phyloP scores from a whole-genome alignment of 1,140 invertebrate genomes.

The Drosophila pseudoobscura region DNA sequence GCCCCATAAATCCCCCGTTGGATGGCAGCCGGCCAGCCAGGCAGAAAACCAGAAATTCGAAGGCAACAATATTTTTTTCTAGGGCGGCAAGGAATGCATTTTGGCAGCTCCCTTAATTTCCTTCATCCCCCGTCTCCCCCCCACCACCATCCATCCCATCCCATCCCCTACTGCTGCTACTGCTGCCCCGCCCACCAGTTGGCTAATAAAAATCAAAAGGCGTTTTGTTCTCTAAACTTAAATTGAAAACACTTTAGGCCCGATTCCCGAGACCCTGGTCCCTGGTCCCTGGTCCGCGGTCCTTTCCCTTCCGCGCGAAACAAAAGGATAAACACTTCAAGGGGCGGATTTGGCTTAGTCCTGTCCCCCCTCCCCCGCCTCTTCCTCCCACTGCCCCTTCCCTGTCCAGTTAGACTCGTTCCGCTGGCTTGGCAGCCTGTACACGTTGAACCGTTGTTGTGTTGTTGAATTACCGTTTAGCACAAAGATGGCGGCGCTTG shows the following conservation, averaged over 20 bases:
- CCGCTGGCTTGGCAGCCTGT: slow-evolving; percentile 1
- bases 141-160: no score
- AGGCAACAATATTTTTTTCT: slow-evolving; percentile 24
- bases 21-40: slow-evolving; percentile 36
- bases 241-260: slow-evolving; percentile 77
- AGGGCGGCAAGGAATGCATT: slow-evolving; percentile 49
- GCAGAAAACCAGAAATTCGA: slow-evolving; percentile 8
- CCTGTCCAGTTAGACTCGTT: background rate
- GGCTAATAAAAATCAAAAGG: slow-evolving; percentile 80
- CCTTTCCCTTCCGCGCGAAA: slow-evolving; percentile 28
- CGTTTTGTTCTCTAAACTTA: slow-evolving; percentile 81
- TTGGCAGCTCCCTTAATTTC: slow-evolving; percentile 38
- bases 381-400: background rate
- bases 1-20: slow-evolving; percentile 57
- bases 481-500: slow-evolving; percentile 75
- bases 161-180: background rate
- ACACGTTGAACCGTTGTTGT: slow-evolving; percentile 14
- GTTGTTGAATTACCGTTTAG: slow-evolving; percentile 62
- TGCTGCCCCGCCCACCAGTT: slow-evolving; percentile 1
- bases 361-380: background rate
- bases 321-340: slow-evolving; percentile 77
- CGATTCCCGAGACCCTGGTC: no score
- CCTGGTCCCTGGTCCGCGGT: background rate
- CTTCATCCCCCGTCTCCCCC: background rate
- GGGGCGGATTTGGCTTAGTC: slow-evolving; percentile 78